phyloP scores from a whole-genome alignment of 2,797 vertebrate genomes.

The Sebastes steindachneri region DNA sequence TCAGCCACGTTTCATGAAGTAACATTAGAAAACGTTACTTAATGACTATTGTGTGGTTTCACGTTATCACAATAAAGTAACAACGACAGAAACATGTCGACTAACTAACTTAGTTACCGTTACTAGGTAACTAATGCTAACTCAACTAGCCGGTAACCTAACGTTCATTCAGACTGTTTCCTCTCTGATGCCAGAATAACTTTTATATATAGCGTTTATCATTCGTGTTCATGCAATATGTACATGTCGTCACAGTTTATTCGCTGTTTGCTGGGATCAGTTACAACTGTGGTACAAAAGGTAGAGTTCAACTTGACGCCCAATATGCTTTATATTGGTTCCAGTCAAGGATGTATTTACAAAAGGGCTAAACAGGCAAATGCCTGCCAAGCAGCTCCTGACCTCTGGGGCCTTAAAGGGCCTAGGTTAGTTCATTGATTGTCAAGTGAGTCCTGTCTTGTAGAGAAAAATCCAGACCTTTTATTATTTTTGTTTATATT shows the following conservation, averaged over 20 bases:
- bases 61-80: background rate
- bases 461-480: background rate
- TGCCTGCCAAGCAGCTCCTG: too few species aligned
- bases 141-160: too few species aligned
- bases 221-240: background rate
- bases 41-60: fast-evolving
- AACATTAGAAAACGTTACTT: too few species aligned
- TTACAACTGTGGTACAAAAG: background rate
- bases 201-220: fast-evolving
- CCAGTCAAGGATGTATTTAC: background rate
- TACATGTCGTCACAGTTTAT: background rate
- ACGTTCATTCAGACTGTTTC: background rate
- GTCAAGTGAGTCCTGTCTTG: background rate
- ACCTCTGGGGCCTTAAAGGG: background rate
- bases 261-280: background rate
- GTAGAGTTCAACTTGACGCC: background rate
- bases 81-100: background rate
- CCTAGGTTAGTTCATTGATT: background rate
- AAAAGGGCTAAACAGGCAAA: background rate
- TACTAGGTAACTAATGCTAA: background rate
- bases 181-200: too few species aligned
- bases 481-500: background rate
- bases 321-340: background rate
- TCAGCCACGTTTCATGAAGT: background rate
- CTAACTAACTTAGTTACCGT: background rate